phyloP scores from a whole-genome alignment of 2,797 vertebrate species.

The Pangasius macronema region DNA sequence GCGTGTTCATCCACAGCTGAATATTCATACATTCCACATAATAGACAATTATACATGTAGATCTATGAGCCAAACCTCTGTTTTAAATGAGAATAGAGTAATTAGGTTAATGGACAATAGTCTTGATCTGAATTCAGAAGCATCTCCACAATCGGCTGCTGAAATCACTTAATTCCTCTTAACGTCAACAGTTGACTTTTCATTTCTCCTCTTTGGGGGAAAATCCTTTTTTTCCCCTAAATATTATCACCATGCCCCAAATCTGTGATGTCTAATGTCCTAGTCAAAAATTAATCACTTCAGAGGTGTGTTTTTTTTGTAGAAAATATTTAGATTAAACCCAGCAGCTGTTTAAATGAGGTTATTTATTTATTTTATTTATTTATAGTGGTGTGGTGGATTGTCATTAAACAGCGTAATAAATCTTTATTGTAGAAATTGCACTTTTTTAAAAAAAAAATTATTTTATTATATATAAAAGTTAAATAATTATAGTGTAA shows the following conservation, averaged over 20 bases:
- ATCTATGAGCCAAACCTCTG: conserved; percentile 16
- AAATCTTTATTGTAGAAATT: not conserved
- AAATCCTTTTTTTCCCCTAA: not conserved
- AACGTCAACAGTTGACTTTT: not conserved
- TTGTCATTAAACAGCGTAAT: not conserved
- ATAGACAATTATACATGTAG: conserved; percentile 43
- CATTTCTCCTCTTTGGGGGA: not conserved
- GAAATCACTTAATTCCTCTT: not conserved
- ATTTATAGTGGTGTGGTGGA: not conserved
- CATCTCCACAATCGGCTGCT: not conserved
- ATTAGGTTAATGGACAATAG: conserved; percentile 22
- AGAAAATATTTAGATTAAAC: not conserved
- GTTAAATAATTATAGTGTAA: not conserved
- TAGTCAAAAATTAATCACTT: not conserved
- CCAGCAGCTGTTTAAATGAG: not conserved
- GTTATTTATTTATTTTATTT: too few relatives aligned
- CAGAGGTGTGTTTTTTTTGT: not conserved
- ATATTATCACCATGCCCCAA: not conserved
- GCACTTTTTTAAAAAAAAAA: too few relatives aligned
- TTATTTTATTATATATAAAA: too few relatives aligned
- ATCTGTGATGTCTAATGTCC: not conserved
- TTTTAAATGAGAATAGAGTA: conserved; percentile 34
- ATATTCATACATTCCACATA: conserved; percentile 33
- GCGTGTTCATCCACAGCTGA: conserved; percentile 10
- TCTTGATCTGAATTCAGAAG: not conserved